Conservation (phyloP, 2,888 invertebrate species). For the Drosophila buzzatii region DNA sequence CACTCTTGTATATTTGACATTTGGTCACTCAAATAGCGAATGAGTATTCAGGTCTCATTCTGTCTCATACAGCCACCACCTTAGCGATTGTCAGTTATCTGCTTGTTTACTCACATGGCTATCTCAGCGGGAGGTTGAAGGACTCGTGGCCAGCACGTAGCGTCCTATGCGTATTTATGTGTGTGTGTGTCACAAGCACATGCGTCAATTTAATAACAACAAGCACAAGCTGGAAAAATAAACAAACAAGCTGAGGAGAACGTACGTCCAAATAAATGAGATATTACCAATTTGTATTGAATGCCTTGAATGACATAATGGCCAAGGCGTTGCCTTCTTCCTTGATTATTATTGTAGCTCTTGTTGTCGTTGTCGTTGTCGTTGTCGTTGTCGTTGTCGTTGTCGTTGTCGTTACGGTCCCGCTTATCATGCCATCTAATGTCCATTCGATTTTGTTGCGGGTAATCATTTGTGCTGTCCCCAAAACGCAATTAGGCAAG, state of each 20-base stretch:
- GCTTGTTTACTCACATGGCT: slow-evolving; percentile 35
- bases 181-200: slow-evolving; percentile 58
- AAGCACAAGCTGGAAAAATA: slow-evolving; percentile 37
- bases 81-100: slow-evolving; percentile 16
- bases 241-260: slow-evolving; percentile 21
- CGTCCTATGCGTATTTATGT: slow-evolving; percentile 22
- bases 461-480: slow-evolving; percentile 39
- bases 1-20: slow-evolving; percentile 75
- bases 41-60: slow-evolving; percentile 29
- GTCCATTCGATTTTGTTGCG: slow-evolving; percentile 14
- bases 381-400: neutral
- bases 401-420: slow-evolving; percentile 5
- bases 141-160: slow-evolving; percentile 53
- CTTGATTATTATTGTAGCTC: slow-evolving; percentile 24
- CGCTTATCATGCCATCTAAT: slow-evolving; percentile 43
- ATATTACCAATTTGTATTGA: slow-evolving; percentile 79
- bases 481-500: slow-evolving; percentile 68
- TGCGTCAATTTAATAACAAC: slow-evolving; percentile 68
- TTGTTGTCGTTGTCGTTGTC: slow-evolving; percentile 2
- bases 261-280: slow-evolving; percentile 69
- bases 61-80: neutral
- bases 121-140: slow-evolving; percentile 42
- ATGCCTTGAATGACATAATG: slow-evolving; percentile 74
- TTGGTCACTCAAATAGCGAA: slow-evolving; percentile 72
- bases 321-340: slow-evolving; percentile 32